These are phyloP conservation scores for Drosophila dives DNA, from an alignment of 2,888 invertebrate genomes.

Conservation along the genomic window DNA sequence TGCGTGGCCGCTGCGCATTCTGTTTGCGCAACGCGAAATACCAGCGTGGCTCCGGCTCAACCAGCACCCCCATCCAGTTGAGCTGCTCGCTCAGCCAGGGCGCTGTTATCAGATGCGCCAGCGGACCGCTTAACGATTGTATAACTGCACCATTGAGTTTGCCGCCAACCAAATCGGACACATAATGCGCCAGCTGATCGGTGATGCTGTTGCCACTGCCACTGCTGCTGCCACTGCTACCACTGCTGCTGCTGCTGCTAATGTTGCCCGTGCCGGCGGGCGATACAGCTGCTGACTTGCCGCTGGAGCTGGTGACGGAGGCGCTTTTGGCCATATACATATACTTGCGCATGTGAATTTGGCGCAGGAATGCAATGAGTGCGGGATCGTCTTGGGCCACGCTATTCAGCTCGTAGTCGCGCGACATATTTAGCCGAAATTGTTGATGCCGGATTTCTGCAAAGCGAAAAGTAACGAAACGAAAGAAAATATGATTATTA, in stretches of 20 bases:
- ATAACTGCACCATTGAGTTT: slow-evolving; percentile 89
- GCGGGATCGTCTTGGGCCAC: slow-evolving; percentile 91
- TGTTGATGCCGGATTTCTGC: slow-evolving; percentile 90
- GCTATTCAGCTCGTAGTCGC: slow-evolving; percentile 90
- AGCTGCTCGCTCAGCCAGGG: slow-evolving; percentile 90
- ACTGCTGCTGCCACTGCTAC: slow-evolving; percentile 12
- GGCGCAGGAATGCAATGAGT: slow-evolving; percentile 90
- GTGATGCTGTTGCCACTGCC: slow-evolving; percentile 46
- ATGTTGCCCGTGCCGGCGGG: slow-evolving; percentile 43
- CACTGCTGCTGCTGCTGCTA: slow-evolving; percentile 8
- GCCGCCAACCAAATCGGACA: slow-evolving; percentile 82
- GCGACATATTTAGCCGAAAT: slow-evolving; percentile 92
- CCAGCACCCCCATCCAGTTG: slow-evolving; percentile 90
- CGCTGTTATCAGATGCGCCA: slow-evolving; percentile 88
- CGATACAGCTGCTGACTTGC: slow-evolving; percentile 50
- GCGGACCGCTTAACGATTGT: slow-evolving; percentile 88
- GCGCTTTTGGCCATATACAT: slow-evolving; percentile 68
- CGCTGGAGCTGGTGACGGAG: slow-evolving; percentile 35
- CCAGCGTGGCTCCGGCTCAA: slow-evolving; percentile 92
- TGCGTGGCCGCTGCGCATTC: slow-evolving; percentile 86
- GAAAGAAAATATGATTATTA: slow-evolving; percentile 1
- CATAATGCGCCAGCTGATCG: slow-evolving; percentile 84
- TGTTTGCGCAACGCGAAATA: slow-evolving; percentile 88
- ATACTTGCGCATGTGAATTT: slow-evolving; percentile 88
- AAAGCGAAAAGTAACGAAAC: slow-evolving; percentile 14